Evolutionary conservation across 2,888 invertebrate genomes (phyloP).

Genomic region (Apoderus coryli): DNA sequence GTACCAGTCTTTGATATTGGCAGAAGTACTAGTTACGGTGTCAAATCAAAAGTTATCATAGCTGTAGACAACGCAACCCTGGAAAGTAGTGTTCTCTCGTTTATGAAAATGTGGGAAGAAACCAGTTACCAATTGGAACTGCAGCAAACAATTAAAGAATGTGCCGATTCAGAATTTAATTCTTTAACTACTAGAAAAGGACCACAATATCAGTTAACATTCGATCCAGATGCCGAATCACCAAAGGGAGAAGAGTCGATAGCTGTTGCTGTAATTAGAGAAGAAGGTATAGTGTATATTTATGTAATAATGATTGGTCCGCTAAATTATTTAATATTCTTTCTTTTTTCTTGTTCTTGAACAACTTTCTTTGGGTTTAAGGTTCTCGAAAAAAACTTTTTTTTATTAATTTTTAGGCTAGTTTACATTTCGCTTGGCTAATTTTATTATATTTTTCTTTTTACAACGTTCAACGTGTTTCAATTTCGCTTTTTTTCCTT

Average conservation of each 20-base stretch:
- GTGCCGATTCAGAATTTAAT: slow-evolving; percentile 65
- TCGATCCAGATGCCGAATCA: slow-evolving; percentile 46
- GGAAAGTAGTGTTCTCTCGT: slow-evolving; percentile 44
- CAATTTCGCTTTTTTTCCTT: too few relatives aligned
- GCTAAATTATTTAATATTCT: too few relatives aligned
- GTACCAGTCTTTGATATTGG: slow-evolving; percentile 58
- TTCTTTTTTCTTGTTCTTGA: too few relatives aligned
- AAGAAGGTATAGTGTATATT: slow-evolving; percentile 63
- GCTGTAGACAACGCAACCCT: slow-evolving; percentile 47
- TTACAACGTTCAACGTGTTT: too few relatives aligned
- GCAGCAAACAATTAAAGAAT: slow-evolving; percentile 66
- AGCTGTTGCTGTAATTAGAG: slow-evolving; percentile 82
- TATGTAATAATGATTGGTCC: too few relatives aligned
- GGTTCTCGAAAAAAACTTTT: too few relatives aligned
- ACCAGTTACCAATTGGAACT: slow-evolving; percentile 84
- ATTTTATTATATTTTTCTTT: too few relatives aligned
- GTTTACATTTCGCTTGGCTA: too few relatives aligned
- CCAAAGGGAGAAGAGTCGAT: slow-evolving; percentile 33
- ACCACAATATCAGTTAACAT: slow-evolving; percentile 56
- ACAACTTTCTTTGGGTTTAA: too few relatives aligned
- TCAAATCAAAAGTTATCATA: slow-evolving; percentile 46
- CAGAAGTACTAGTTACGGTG: slow-evolving; percentile 47
- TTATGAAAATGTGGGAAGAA: slow-evolving; percentile 87
- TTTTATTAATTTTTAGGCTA: too few relatives aligned
- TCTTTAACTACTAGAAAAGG: slow-evolving; percentile 51